Base-by-base conservation (phyloP, 1,140 invertebrate genomes). In the Drosophila hydei region DNA sequence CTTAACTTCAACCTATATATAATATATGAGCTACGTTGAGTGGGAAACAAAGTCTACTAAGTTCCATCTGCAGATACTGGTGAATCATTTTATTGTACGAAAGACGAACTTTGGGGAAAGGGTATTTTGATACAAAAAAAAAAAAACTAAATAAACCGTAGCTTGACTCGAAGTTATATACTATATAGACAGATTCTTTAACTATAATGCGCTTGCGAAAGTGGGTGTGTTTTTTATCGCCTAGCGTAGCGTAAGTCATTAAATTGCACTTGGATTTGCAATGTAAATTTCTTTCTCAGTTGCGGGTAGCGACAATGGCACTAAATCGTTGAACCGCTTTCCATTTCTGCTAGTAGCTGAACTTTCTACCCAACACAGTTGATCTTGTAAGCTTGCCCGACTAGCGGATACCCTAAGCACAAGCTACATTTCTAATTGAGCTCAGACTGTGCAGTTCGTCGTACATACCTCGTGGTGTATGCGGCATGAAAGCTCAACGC, bases 261-360 rank as follows among this genome's bases (percentile, higher is more conserved):
- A 23, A 71, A 12, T 64, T 18, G 9, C 25, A 63, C 36, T 25
- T 50, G 11, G 23, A 77, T 74, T 77, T 56, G 74, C 47, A 81
- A 43, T 77, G 69, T 74, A 47, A 69, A 74, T 16, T 21, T 36
- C 4, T 21, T 14, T 36, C 48, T 21, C 16, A 30, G 30, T 47
- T 50, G 9, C n/a, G 30, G 52, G 19, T 47, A 45, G 21, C 68
- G 58, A 36, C 52, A 25, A 58, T 61, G 59, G 69, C 40, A 21
- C 30, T 52, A 70, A 84, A 70, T 14, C 62, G 50, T 63, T 74
- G 74, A 79, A 74, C 69, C 61, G 48, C 19, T 68, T 80, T 77
- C 30, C 45, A 43, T 75, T 71, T 62, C 38, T 43, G 40, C 9
- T 33, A 33, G 4, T 42, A 18, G 0, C 18, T 56, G 59, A 70